Evolutionary conservation across 2,888 invertebrate genomes (phyloP).

Genomic region (Gonocerus acuteangulatus): DNA sequence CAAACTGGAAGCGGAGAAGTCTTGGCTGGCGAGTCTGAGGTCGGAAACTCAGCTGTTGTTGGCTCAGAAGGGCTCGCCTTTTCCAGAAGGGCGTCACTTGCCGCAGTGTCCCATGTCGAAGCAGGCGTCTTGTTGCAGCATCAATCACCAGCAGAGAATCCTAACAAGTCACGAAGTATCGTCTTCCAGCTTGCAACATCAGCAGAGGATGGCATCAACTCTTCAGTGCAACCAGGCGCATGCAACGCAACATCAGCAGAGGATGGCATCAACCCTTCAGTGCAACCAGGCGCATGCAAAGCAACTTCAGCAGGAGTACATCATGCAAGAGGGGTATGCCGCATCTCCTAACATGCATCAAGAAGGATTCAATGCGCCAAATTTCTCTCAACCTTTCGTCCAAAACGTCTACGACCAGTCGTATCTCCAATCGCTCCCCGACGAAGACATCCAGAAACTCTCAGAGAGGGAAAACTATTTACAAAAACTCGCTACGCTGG

Average conservation of each 20-base stretch:
- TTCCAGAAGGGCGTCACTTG: neutral
- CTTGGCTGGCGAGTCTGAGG: neutral
- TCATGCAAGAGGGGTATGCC: neutral
- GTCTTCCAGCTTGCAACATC: too few species aligned
- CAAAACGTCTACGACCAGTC: too few species aligned
- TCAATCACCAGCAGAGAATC: too few species aligned
- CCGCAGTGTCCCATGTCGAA: neutral
- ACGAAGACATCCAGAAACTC: neutral
- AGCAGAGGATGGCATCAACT: neutral
- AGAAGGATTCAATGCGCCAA: too few species aligned
- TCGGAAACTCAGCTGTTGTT: neutral
- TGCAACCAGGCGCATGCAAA: neutral
- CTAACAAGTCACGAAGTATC: too few species aligned
- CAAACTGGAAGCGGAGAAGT: conserved; percentile 5
- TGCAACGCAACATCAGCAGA: neutral
- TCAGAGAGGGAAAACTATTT: neutral
- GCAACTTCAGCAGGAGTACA: neutral
- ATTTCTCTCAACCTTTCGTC: too few species aligned
- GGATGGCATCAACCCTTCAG: neutral
- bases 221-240: neutral
- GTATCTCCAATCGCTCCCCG: too few species aligned
- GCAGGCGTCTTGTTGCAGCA: neutral
- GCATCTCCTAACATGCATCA: too few species aligned
- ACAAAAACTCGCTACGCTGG: neutral
- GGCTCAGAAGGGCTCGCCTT: neutral